Conservation (phyloP, 1,140 invertebrate genomes). For the Cotesia glomerata region DNA sequence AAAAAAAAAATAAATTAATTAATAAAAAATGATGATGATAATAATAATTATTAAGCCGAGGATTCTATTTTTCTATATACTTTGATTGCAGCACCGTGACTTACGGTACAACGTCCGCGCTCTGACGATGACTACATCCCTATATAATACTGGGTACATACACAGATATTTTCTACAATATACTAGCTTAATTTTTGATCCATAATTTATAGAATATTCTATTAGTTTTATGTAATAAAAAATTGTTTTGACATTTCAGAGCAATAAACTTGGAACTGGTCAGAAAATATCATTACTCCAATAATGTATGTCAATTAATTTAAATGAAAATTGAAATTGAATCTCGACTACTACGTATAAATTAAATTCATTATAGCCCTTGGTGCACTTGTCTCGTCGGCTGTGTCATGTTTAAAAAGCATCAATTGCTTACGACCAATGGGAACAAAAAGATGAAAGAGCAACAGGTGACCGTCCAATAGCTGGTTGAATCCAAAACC, state of each 20-base stretch:
- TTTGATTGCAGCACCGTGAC: neutral
- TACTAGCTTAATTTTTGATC: no score
- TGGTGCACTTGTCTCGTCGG: constrained; percentile 49
- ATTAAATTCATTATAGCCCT: neutral
- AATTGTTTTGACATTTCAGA: neutral
- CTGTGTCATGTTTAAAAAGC: constrained; percentile 33
- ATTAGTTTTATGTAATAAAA: neutral
- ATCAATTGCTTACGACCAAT: constrained; percentile 44
- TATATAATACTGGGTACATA: neutral
- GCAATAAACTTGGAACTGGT: neutral
- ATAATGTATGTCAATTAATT: no score
- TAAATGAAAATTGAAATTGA: neutral
- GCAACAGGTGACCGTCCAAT: constrained; percentile 62
- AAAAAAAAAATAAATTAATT: no score
- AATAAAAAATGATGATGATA: neutral
- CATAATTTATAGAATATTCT: no score
- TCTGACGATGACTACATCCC: neutral
- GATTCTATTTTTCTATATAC: neutral
- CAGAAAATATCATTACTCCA: no score
- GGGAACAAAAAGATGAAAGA: constrained; percentile 31
- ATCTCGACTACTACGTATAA: neutral
- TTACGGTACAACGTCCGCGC: constrained; percentile 6
- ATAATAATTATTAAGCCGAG: neutral
- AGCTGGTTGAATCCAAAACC: constrained; percentile 14
- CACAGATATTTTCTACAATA: neutral